Evolutionary conservation across 2,888 invertebrate genomes (phyloP).

Genomic region (Tipula confusa): DNA sequence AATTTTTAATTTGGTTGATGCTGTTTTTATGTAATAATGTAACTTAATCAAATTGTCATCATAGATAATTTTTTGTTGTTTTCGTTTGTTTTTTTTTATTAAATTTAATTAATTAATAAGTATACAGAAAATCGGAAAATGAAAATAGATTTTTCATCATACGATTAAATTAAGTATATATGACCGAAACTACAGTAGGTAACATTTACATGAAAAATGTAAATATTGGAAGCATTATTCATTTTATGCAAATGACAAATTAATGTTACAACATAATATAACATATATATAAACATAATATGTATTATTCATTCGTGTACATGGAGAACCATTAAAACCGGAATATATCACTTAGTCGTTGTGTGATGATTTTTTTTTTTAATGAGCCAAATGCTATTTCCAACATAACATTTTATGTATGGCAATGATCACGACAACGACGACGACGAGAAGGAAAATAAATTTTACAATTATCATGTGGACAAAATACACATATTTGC

Average conservation of each 20-base stretch:
- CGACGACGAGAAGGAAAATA: neutral
- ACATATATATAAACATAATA: too few relatives aligned
- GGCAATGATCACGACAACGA: too few relatives aligned
- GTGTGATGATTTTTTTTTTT: neutral
- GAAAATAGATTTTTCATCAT: neutral
- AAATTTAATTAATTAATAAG: neutral
- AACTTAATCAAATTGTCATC: conserved; percentile 3
- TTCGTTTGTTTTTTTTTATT: neutral
- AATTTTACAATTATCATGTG: neutral
- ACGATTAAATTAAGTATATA: too few relatives aligned
- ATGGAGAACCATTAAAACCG: neutral
- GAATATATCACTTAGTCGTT: neutral
- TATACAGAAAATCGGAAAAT: neutral
- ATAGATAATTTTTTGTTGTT: neutral
- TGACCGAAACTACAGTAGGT: too few relatives aligned
- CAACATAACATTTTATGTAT: neutral
- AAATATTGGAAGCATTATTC: neutral
- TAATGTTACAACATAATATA: neutral
- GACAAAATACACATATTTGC: neutral
- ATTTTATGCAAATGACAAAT: neutral
- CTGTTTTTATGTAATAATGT: neutral
- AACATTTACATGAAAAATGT: neutral
- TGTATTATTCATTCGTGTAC: neutral
- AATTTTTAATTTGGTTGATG: neutral
- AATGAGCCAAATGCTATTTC: neutral